Base-by-base conservation (phyloP, 2,113 vertebrate species). In the Pyxicephalus adspersus region DNA sequence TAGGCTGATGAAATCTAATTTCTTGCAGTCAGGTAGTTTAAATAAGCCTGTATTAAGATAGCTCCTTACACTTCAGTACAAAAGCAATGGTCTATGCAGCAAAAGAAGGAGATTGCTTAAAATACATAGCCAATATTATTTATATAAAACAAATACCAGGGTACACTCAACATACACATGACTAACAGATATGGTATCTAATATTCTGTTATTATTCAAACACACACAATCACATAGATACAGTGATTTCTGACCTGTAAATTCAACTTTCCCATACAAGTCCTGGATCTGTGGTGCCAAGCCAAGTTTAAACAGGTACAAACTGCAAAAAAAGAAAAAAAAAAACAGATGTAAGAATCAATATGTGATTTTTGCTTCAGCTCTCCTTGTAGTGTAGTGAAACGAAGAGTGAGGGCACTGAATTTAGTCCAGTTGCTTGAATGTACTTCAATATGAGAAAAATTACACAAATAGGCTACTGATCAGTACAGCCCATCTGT, bases 281-380 rank as follows among this genome's bases (percentile, higher is more conserved):
- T 99, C 97, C 89, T 98, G 95, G 86, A 99, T 99, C 91, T 99
- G 97, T 1, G 97, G 98, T 0, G 97, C 98, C 83, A 99, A 91
- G 58, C 98, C 98, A 28, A 99, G 91, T 88, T 99, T 99, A 90
- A 99, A 99, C 87, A 99, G 94, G 91, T 99, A 99, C 79, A 99
- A 87, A 83, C 98, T 99, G 87, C 22, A 83, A 85, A 81, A 87
- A 60, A 91, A 57, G 86, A 64, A 17, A 7, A 51, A 8, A 15
- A 76, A 9, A n/a, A 20, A 71, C 18, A 72, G 29, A 71, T 4
- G 18, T n/a, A 6, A 68, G 65, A n/a, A 7, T 5, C 4, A 64
- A 3, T 4, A 28, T 11, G 3, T 31, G 6, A 29, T 38, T n/a
- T 66, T 28, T 45, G 28, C 13, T 22, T 23, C 22, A 61, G 11